phyloP scores from a whole-genome alignment of 2,797 vertebrate species.

The Buphagus erythrorhynchus region DNA sequence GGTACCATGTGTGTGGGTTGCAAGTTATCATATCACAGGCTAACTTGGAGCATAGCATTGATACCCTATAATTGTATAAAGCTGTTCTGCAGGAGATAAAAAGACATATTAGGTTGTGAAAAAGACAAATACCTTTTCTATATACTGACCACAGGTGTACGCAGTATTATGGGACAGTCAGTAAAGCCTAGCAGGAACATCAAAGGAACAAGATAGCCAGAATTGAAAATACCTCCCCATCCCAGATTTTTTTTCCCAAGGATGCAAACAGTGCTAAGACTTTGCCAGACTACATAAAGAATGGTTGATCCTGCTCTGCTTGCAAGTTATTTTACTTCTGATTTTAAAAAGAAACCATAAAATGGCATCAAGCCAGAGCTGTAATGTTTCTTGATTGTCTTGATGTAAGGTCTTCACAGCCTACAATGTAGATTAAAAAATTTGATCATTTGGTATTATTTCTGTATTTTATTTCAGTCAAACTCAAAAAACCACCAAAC shows the following conservation, averaged over 20 bases:
- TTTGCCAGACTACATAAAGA: neutral
- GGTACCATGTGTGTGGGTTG: rapidly evolving
- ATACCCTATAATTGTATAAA: neutral
- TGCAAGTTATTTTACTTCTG: neutral
- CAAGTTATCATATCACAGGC: neutral
- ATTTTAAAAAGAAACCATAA: neutral
- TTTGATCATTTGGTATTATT: neutral
- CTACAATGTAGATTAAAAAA: neutral
- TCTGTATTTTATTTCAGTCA: neutral
- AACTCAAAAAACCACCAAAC: neutral
- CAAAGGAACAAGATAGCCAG: neutral
- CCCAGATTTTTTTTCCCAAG: rapidly evolving
- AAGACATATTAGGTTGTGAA: neutral
- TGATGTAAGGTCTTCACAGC: neutral
- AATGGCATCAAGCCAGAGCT: neutral
- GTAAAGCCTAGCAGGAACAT: neutral
- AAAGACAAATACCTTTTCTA: neutral
- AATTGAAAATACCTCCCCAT: neutral
- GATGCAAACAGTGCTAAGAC: neutral
- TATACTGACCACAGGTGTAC: neutral
- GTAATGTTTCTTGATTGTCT: neutral
- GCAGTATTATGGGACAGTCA: neutral
- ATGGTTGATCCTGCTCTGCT: neutral
- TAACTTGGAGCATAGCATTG: neutral
- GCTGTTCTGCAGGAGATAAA: neutral